Evolutionary conservation across 2,797 vertebrate genomes (phyloP).

Genomic region (Leontopithecus rosalia): DNA sequence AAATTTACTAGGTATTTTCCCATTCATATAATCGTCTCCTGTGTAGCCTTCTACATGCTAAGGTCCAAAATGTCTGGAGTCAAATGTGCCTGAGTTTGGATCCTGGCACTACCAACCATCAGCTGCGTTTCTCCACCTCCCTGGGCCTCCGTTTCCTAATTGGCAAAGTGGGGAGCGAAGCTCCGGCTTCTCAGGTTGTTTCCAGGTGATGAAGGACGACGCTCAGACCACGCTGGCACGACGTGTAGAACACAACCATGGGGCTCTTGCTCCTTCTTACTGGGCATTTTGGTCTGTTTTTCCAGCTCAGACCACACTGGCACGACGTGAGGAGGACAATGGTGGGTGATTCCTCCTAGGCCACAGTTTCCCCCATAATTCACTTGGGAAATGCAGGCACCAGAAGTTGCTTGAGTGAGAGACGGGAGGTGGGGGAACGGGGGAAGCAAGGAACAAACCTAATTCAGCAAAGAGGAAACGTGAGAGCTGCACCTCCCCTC

Average conservation of each 20-base stretch:
- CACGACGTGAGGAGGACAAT: fast-evolving
- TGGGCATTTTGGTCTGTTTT: background rate
- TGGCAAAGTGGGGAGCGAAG: no score
- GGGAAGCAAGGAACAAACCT: background rate
- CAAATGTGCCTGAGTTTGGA: fast-evolving
- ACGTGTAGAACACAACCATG: background rate
- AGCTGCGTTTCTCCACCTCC: background rate
- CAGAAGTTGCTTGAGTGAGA: background rate
- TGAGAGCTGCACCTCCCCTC: background rate
- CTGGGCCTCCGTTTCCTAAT: background rate
- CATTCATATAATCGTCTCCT: background rate
- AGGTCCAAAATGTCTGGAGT: background rate
- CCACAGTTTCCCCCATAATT: background rate
- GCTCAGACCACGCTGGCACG: no score
- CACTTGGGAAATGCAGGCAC: background rate
- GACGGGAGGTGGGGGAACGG: fast-evolving
- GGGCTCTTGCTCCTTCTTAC: background rate
- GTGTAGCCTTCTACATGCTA: background rate
- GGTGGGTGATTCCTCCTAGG: background rate
- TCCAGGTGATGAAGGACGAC: background rate
- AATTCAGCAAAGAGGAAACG: background rate
- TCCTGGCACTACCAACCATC: background rate
- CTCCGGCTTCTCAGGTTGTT: background rate
- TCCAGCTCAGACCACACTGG: no score
- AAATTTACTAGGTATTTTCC: background rate